phyloP scores from a whole-genome alignment of 2,113 vertebrate genomes.

The Sorex fumeus region DNA sequence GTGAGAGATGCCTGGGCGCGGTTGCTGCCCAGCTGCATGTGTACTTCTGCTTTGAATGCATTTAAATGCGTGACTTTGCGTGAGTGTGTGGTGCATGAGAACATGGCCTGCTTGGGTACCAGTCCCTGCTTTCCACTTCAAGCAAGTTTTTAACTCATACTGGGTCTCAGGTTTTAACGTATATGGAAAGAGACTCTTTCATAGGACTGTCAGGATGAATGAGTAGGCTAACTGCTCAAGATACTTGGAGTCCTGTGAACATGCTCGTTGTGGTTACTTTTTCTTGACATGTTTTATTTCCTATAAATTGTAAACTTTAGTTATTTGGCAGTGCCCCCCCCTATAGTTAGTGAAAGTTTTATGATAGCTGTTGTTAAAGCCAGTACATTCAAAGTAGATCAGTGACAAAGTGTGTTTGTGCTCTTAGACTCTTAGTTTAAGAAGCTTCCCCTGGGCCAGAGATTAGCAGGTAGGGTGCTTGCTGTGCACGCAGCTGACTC shows the following conservation, averaged over 20 bases:
- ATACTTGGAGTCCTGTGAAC: neutral
- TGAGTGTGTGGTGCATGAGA: neutral
- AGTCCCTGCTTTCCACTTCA: neutral
- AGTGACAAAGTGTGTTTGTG: neutral
- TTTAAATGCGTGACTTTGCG: neutral
- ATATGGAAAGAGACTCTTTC: neutral
- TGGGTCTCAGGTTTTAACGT: neutral
- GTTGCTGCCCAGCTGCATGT: neutral
- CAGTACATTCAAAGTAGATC: neutral
- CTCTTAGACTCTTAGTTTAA: neutral
- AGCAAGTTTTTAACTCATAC: neutral
- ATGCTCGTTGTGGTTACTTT: neutral
- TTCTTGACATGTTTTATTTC: conserved; percentile 32
- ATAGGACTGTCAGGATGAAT: neutral
- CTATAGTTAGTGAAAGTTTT: conserved; percentile 13
- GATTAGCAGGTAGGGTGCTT: too few species aligned
- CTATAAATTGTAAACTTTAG: conserved; percentile 9
- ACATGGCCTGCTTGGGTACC: neutral
- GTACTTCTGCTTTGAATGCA: too few species aligned
- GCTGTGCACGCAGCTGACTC: too few species aligned
- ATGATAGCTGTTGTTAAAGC: conserved; percentile 15
- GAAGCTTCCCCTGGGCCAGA: too few species aligned
- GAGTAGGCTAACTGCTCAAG: neutral
- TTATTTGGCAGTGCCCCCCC: neutral
- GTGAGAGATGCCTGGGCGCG: neutral